A percentile compares a stretch with the other conserved stretches of the same genome.
Evolutionary conservation across 2,113 vertebrate species (phyloP).

Genomic region (Zosterops japonicus): DNA sequence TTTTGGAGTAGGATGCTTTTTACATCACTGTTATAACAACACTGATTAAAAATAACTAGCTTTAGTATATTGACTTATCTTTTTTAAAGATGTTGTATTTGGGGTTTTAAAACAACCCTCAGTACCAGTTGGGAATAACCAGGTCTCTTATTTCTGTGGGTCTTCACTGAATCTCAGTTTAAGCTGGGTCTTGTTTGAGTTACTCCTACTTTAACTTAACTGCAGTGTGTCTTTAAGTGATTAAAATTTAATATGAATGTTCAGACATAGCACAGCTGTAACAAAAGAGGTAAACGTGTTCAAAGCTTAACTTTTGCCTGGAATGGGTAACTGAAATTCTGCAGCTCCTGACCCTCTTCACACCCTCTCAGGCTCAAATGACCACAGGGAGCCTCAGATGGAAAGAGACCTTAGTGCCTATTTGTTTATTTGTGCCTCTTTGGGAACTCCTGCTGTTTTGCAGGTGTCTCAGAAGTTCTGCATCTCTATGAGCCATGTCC

Average conservation of each 20-base stretch:
- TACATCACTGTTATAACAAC: background rate
- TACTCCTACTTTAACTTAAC: background rate
- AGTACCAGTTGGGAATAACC: background rate
- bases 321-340: background rate
- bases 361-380: background rate
- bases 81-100: background rate
- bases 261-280: background rate
- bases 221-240: slow-evolving; percentile 25
- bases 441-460: background rate
- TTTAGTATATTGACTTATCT: background rate
- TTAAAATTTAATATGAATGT: slow-evolving; percentile 5
- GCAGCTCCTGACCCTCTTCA: background rate
- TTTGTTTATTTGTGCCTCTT: background rate
- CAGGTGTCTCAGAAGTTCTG: background rate
- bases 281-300: background rate
- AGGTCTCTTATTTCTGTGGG: background rate
- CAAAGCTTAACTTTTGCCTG: background rate
- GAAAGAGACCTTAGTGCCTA: background rate
- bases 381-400: background rate
- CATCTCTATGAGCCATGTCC: background rate
- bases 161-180: background rate
- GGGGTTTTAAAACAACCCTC: background rate
- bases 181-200: background rate
- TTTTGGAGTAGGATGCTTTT: background rate
- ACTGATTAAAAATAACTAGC: background rate